Conservation (phyloP, 2,888 invertebrate genomes). For the Achlya flavicornis region DNA sequence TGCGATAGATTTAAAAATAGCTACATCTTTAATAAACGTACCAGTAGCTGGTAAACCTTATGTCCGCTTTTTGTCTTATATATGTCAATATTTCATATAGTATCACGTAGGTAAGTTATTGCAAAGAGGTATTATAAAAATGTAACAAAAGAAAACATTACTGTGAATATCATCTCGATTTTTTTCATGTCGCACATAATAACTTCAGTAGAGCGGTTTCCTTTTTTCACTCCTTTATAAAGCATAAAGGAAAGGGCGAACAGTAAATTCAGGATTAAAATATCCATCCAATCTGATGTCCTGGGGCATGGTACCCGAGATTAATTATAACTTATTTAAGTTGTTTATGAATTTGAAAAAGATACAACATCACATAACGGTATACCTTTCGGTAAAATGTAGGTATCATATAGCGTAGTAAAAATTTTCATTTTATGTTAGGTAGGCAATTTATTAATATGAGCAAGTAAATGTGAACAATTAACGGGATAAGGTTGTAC, state of each 20-base stretch:
- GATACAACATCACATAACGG: not conserved
- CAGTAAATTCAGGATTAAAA: constrained; percentile 39
- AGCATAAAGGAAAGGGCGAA: constrained; percentile 40
- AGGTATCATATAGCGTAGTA: not conserved
- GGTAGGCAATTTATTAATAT: too few species aligned
- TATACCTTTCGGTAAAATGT: not conserved
- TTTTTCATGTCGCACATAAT: constrained; percentile 38
- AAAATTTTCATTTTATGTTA: too few species aligned
- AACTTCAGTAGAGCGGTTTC: constrained; percentile 39
- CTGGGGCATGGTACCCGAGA: constrained; percentile 29
- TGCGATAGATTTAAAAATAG: too few species aligned
- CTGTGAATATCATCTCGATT: constrained; percentile 44
- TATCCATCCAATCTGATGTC: constrained; percentile 38
- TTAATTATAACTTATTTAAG: constrained; percentile 38
- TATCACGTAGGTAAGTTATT: constrained; percentile 19
- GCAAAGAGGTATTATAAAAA: constrained; percentile 34
- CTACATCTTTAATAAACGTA: too few species aligned
- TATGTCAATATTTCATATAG: constrained; percentile 31
- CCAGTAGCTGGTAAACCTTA: too few species aligned
- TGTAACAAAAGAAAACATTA: constrained; percentile 43
- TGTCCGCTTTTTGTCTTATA: constrained; percentile 14
- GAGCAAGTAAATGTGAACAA: too few species aligned
- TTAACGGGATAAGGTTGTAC: too few species aligned
- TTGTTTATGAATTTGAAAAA: constrained; percentile 33
- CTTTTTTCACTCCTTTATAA: constrained; percentile 39